Evolutionary conservation across 2,888 invertebrate genomes (phyloP).

Genomic region (Trichogramma dendrolimi): DNA sequence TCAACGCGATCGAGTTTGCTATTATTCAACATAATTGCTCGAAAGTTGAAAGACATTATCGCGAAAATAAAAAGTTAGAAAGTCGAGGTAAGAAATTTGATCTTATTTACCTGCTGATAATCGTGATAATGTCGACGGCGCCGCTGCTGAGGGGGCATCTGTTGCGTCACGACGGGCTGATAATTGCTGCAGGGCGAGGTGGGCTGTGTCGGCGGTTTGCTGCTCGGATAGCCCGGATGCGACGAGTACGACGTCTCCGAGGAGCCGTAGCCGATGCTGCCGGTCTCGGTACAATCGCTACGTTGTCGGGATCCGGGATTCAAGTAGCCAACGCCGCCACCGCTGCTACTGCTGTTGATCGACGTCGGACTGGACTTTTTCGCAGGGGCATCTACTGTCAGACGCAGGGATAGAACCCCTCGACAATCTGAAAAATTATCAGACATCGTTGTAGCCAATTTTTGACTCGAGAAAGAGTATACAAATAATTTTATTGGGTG

Average conservation of each 20-base stretch:
- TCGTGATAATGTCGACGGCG: conserved; percentile 3
- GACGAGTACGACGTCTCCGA: conserved; percentile 30
- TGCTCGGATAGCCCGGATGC: conserved; percentile 28
- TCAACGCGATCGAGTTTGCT: too few species aligned
- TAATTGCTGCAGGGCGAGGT: conserved; percentile 9
- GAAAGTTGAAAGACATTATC: too few species aligned
- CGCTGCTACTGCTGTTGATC: neutral
- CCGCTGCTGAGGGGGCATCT: conserved; percentile 1
- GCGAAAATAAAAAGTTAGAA: too few species aligned
- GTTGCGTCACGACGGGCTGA: conserved; percentile 4
- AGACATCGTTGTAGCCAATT: too few species aligned
- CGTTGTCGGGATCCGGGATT: conserved; percentile 12
- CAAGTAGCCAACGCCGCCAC: neutral
- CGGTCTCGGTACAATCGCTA: conserved; percentile 29
- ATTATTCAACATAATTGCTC: too few species aligned
- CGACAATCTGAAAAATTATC: too few species aligned
- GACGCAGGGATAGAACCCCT: too few species aligned
- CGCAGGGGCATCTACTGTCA: too few species aligned
- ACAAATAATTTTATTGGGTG: too few species aligned
- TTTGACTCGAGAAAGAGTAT: too few species aligned
- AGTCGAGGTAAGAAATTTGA: neutral
- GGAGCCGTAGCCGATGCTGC: conserved; percentile 30
- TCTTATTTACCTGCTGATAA: conserved; percentile 4
- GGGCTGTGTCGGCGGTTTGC: conserved; percentile 1
- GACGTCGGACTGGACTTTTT: neutral